Evolutionary conservation across 2,888 invertebrate species (phyloP), one percentile per base, ranked within the genome.

Genomic region (Diarsia mendica): DNA sequence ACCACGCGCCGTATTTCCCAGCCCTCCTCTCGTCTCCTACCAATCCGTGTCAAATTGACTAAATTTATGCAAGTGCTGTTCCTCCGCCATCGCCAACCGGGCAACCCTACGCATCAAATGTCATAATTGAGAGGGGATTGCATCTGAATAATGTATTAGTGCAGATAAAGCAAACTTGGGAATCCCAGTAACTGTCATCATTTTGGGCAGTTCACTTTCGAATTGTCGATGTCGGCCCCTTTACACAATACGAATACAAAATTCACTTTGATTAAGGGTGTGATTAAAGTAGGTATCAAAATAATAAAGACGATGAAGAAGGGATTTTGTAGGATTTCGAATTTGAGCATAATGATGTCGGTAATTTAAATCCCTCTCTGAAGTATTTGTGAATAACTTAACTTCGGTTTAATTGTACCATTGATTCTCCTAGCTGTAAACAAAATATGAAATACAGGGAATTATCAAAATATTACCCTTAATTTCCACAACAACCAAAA

Each of bases 61-160:
- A 95, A 96, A 96, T 96, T 95, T 95, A 96, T 96, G 95, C 96
- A 94, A 94, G 92, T 92, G 91, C 92, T 85, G 84, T 84, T 88
- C 72, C 63, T 80, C 20, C 6, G 39, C 39, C 39, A 39, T 18
- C 6, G 39, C 39, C 39, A 39, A 39, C 39, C 28, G 73, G 85
- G 90, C 91, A 88, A 88, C 90, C 89, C 90, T 85, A 89, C 93
- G 92, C 94, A 94, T 95, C 94, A 94, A 93, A 95, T 93, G 93
- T 94, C 94, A 94, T 95, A 92, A 94, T 94, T 95, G 91, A 84
- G 80, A 86, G 82, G 89, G 85, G 87, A 84, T 80, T 79, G 92
- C 90, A 89, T 92, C 92, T 93, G 92, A 92, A 94, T 94, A 93
- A 94, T 93, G 91, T 90, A 92, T 91, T 90, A 89, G 87, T 89